Percentiles rank a stretch among this genome's conserved stretches.
Evolutionary conservation across 2,888 invertebrate species (phyloP).

Genomic region (Calliscelio sp.): DNA sequence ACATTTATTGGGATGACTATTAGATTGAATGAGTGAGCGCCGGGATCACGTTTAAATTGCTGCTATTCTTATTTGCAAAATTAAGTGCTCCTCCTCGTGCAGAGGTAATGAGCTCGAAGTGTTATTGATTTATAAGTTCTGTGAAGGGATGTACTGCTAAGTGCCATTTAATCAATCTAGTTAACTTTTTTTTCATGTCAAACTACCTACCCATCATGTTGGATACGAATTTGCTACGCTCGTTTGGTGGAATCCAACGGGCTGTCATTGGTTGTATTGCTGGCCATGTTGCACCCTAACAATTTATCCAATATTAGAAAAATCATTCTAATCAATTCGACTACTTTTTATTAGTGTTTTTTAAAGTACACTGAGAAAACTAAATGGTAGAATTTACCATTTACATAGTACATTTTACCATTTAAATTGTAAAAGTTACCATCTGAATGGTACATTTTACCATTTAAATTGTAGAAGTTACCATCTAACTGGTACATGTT

Average conservation of each 20-base stretch:
- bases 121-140: constrained; percentile 37
- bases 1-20: constrained; percentile 26
- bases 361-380: no score
- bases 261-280: constrained; percentile 97
- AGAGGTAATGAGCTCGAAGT: neutral
- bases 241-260: constrained; percentile 97
- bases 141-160: constrained; percentile 18
- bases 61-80: constrained; percentile 35
- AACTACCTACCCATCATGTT: constrained; percentile 89
- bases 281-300: constrained; percentile 95
- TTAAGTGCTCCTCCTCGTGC: constrained; percentile 47
- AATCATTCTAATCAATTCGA: no score
- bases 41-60: constrained; percentile 31
- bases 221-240: constrained; percentile 96
- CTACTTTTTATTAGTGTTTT: neutral
- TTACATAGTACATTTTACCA: no score
- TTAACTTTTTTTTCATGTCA: constrained; percentile 6
- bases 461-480: no score
- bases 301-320: no score
- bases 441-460: no score
- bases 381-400: no score
- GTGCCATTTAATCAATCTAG: neutral
- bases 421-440: no score
- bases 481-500: no score
- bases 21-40: constrained; percentile 26